Evolutionary conservation across 2,113 vertebrate species (phyloP), one percentile per base, ranked within the genome.

Genomic region (Phyllostomus discolor): DNA sequence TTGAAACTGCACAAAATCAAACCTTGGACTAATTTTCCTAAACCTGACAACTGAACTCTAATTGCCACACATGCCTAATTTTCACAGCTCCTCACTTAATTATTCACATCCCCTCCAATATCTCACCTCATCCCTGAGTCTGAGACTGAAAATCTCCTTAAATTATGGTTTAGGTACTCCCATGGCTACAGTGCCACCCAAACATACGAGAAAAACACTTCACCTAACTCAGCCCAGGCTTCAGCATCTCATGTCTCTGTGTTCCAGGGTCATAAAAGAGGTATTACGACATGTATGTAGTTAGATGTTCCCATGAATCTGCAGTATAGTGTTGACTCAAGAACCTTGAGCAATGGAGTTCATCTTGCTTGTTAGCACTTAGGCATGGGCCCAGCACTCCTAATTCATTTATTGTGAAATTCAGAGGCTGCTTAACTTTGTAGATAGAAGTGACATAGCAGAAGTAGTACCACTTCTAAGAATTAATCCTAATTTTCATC

Each of bases 241-340:
- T 70, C 8, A 4, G 9, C 4, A 82, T 72, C 43, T 80, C 57
- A 64, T 15, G 22, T 7, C 10, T 96, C 48, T 90, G 5, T 22
- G 57, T 26, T 48, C 17, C 16, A 62, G 7, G 11, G 82, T 69
- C 26, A 80, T 48, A 52, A 76, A 79, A 72, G 11, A 28, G 14
- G 1, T 10, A 15, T 14, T 57, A 67, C 1, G 76, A 69, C 2
- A 11, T 0, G 0, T 7, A 28, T 26, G 35, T 22, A 6, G 33
- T 31, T 10, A 16, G 50, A 43, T 14, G 20, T 46, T 38, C 24
- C 48, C 31, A 10, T 69, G 69, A 86, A 90, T 41, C 19, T 24
- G 17, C 46, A 28, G 14, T 10, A 5, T 2, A 69, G 28, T 19
- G 4, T 57, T 94, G 9, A 75, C 19, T 41, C 57, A 24, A 88